These are phyloP conservation scores for Plotosus lineatus DNA, from an alignment of 2,113 vertebrate species.

Conservation along the genomic window DNA sequence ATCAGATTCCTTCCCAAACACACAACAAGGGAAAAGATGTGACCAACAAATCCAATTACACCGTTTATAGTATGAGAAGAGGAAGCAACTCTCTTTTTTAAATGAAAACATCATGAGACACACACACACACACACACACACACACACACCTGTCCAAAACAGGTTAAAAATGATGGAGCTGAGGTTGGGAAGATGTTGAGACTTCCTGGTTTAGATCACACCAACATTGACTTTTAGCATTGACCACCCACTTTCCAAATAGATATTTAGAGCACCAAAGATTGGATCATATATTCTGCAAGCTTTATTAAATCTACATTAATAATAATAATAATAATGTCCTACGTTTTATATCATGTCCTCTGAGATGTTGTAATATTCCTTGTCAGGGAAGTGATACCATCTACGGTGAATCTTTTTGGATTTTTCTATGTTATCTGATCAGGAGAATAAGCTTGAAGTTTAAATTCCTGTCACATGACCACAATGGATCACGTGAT, in stretches of 20 bases:
- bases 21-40: too few species aligned
- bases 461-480: too few species aligned
- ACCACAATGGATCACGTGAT: too few species aligned
- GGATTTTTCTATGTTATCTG: neutral
- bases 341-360: neutral
- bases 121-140: neutral
- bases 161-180: neutral
- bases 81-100: neutral
- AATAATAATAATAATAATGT: neutral
- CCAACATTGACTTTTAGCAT: neutral
- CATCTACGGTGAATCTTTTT: neutral
- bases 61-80: neutral
- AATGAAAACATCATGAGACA: neutral
- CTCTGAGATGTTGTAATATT: neutral
- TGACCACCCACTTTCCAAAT: too few species aligned
- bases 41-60: too few species aligned
- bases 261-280: neutral
- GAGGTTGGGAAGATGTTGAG: neutral
- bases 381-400: neutral
- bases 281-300: neutral
- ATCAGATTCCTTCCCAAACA: too few species aligned
- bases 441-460: neutral
- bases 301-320: neutral
- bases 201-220: neutral
- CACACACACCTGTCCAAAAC: neutral